Conservation (phyloP, 2,888 invertebrate genomes). For the Hydroisotoma schaefferi region DNA sequence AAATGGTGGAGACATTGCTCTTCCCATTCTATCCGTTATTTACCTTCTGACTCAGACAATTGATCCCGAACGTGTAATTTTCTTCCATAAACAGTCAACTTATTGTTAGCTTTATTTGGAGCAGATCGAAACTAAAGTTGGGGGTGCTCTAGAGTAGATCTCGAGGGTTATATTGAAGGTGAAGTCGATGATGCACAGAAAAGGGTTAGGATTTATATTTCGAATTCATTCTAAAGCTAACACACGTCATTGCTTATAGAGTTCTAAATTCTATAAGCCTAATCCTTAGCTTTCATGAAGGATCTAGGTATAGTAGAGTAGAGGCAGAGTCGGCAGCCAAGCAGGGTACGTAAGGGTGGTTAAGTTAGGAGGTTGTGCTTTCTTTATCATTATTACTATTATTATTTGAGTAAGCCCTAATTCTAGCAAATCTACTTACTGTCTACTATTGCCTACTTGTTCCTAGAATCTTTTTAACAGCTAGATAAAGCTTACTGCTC, state of each 20-base stretch:
- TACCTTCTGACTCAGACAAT: conserved; percentile 14
- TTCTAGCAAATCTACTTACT: not conserved
- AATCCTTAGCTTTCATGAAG: not conserved
- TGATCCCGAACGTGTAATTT: conserved; percentile 16
- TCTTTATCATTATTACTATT: conserved; percentile 6
- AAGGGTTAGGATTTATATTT: too few relatives aligned
- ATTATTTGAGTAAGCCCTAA: not conserved
- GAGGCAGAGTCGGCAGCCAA: too few relatives aligned
- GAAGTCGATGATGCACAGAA: too few relatives aligned
- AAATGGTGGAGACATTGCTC: not conserved
- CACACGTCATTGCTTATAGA: too few relatives aligned
- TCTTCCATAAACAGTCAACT: conserved; percentile 14
- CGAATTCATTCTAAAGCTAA: too few relatives aligned
- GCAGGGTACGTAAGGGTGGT: too few relatives aligned
- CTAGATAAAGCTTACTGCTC: too few relatives aligned
- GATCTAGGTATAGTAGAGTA: not conserved
- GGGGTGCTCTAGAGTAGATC: too few relatives aligned
- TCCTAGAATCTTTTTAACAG: too few relatives aligned
- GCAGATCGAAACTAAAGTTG: not conserved
- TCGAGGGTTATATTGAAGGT: too few relatives aligned
- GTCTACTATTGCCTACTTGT: not conserved
- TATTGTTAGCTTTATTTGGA: not conserved
- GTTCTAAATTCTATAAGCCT: too few relatives aligned
- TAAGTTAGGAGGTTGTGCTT: not conserved
- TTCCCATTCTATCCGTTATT: too few relatives aligned